Percentiles rank a stretch among this genome's conserved stretches.
phyloP scores from a whole-genome alignment of 2,797 vertebrate genomes.

The Tragopan temminckii region DNA sequence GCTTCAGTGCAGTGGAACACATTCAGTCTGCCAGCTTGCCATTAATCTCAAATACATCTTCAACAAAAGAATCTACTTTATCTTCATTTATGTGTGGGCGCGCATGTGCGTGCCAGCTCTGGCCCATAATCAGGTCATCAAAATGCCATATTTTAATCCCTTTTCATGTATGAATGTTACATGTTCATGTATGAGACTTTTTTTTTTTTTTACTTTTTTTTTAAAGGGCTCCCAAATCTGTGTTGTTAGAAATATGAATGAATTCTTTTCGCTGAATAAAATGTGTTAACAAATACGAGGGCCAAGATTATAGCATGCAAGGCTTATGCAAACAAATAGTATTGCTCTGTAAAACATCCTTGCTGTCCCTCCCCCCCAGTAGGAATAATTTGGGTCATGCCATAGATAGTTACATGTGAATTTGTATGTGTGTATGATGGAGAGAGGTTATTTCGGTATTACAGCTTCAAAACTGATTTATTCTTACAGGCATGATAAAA shows the following conservation, averaged over 20 bases:
- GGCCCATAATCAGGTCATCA: slow-evolving; percentile 22
- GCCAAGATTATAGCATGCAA: background rate
- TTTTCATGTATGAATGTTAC: background rate
- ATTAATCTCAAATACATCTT: slow-evolving; percentile 61
- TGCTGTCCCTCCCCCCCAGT: background rate
- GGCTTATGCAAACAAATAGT: background rate
- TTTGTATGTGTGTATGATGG: background rate
- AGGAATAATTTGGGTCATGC: background rate
- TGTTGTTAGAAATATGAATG: background rate
- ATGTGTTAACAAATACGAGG: background rate
- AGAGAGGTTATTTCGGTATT: background rate
- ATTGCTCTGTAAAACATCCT: background rate
- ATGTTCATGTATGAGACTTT: background rate
- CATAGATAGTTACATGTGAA: background rate
- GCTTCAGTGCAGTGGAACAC: slow-evolving; percentile 29
- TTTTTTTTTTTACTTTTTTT: background rate
- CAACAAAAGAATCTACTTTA: slow-evolving; percentile 58
- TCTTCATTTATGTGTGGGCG: background rate
- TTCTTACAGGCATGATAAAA: background rate
- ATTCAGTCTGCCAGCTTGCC: slow-evolving; percentile 47
- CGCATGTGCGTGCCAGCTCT: background rate
- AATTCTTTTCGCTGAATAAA: background rate
- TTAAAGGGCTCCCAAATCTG: background rate
- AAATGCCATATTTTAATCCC: background rate
- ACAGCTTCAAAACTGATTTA: background rate